Base-by-base conservation (phyloP, 1,140 invertebrate species). In the Tetramorium parvispinum region DNA sequence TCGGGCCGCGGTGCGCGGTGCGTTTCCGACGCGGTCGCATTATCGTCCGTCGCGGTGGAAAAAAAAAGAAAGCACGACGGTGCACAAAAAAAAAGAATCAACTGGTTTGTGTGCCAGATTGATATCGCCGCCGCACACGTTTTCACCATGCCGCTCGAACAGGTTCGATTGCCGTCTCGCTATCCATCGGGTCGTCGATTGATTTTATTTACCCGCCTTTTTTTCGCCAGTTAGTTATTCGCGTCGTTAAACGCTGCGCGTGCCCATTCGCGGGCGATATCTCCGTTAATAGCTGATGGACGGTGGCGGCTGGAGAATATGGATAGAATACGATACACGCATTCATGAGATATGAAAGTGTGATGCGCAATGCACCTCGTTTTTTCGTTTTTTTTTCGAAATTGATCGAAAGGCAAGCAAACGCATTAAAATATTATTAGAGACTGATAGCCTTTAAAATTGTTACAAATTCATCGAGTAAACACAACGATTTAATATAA, bases 201-300 rank as follows among this genome's bases (percentile, higher is more conserved):
- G 68, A 43, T 75, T 73, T 59, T 83, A 73, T 82, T 75, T 49
- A 59, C 13, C 27, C n/a, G 6, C 21, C 18, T 71, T 46, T 82
- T 82, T 46, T n/a, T 61, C 24, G 49, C 5, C 66, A 11, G 68
- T 83, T 75, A 81, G 78, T 81, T 59, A 83, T 37, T 83, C 79
- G 24, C 66, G 43, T 82, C 51, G 79, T 82, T 82, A 83, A 32
- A 83, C 79, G 49, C 10, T n/a, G 16, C 32, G 68, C 68, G 24
- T 46, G 61, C 18, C 18, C 66, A 32, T 73, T 71, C 40, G 11
- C 40, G 6, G 24, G 51, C 53, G 68, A 83, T 73, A 73, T 55
- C 49, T 24, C 61, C 13, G 51, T 21, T 57, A 68, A 82, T 73
- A 13, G 55, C 43, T 49, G 66, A 75, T n/a, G 63, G 32, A 40